phyloP scores from a whole-genome alignment of 2,797 vertebrate species.

The Bryconaethiops microstoma region DNA sequence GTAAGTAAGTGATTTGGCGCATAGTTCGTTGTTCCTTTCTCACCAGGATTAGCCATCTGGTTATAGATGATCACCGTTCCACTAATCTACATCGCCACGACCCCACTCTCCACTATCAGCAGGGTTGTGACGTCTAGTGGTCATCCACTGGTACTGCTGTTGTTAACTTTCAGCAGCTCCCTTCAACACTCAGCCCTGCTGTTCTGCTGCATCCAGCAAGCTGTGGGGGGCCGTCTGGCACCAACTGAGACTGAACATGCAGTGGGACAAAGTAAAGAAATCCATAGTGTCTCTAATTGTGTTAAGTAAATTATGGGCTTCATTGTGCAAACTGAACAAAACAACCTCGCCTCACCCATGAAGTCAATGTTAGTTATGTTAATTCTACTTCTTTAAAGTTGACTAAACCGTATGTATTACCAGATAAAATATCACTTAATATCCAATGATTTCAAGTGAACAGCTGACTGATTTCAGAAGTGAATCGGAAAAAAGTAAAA shows the following conservation, averaged over 20 bases:
- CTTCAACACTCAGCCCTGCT: not conserved
- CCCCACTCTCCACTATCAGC: not conserved
- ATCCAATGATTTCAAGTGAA: too few species aligned
- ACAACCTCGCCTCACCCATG: too few species aligned
- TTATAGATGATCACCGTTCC: not conserved
- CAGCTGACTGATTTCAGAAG: too few species aligned
- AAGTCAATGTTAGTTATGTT: not conserved
- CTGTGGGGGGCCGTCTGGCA: too few species aligned
- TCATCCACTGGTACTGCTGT: not conserved
- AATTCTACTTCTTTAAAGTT: too few species aligned
- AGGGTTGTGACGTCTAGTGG: constrained; percentile 33
- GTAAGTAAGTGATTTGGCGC: not conserved
- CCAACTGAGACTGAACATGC: too few species aligned
- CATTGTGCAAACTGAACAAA: not conserved
- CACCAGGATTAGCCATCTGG: not conserved
- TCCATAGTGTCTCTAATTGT: not conserved
- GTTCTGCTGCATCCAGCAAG: too few species aligned
- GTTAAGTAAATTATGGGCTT: not conserved
- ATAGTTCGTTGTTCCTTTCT: not conserved
- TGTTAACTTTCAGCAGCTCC: not conserved
- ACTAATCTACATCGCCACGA: not conserved
- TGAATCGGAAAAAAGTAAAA: too few species aligned
- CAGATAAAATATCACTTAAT: too few species aligned
- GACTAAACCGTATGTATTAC: too few species aligned
- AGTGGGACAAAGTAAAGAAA: too few species aligned